A percentile compares a stretch with the other conserved stretches of the same genome.
These are phyloP conservation scores for Chirona hameri DNA, from an alignment of 2,888 invertebrate species.

Conservation along the genomic window DNA sequence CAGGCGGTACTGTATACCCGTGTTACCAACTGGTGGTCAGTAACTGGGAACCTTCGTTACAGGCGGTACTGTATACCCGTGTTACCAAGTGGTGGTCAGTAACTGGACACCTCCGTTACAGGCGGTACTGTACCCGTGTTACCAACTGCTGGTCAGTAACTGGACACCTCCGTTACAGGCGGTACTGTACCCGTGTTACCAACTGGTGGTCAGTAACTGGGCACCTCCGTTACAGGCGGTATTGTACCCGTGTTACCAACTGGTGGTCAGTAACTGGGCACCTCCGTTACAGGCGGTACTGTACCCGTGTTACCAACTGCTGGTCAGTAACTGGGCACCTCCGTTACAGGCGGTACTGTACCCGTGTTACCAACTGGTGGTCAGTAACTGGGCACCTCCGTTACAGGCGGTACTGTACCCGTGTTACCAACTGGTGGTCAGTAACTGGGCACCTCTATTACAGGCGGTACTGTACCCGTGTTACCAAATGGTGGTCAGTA, in stretches of 20 bases:
- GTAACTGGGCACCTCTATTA: conserved; percentile 72
- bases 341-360: conserved; percentile 55
- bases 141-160: conserved; percentile 71
- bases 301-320: conserved; percentile 73
- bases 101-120: conserved; percentile 69
- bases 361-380: conserved; percentile 74
- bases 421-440: conserved; percentile 72
- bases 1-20: conserved; percentile 58
- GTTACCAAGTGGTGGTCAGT: conserved; percentile 73
- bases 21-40: conserved; percentile 74
- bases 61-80: conserved; percentile 60
- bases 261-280: conserved; percentile 75
- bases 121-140: conserved; percentile 62
- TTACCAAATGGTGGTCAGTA: conserved; percentile 72
- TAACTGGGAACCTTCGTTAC: conserved; percentile 69
- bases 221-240: conserved; percentile 58
- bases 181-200: conserved; percentile 69
- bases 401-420: conserved; percentile 57
- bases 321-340: conserved; percentile 78
- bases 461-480: conserved; percentile 60
- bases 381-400: conserved; percentile 77
- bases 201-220: conserved; percentile 73
- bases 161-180: conserved; percentile 66
- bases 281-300: conserved; percentile 55
- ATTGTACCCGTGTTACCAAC: conserved; percentile 73